A percentile compares a stretch with the other conserved stretches of the same genome.
Evolutionary conservation across 2,888 invertebrate species (phyloP).

Genomic region (Nemapogon koenigi): DNA sequence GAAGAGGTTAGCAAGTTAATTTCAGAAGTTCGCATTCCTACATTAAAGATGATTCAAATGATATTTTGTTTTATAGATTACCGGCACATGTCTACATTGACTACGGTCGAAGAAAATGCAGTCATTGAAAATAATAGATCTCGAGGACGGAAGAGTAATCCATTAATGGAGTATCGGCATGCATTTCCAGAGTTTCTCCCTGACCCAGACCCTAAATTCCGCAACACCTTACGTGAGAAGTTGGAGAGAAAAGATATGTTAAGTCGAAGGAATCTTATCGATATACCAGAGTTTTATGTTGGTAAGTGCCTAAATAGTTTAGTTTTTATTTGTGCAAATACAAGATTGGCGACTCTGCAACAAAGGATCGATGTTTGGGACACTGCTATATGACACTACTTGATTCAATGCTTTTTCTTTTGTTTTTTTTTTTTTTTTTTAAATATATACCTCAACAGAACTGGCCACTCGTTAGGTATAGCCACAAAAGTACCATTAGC

Average conservation of each 20-base stretch:
- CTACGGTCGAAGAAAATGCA: constrained; percentile 23
- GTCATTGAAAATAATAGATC: constrained; percentile 20
- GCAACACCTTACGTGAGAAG: constrained; percentile 85
- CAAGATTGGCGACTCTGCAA: too few species aligned
- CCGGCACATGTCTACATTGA: constrained; percentile 34
- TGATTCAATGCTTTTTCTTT: too few species aligned
- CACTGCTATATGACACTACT: too few species aligned
- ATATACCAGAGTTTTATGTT: constrained; percentile 98
- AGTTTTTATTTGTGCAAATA: background rate
- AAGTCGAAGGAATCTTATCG: constrained; percentile 76
- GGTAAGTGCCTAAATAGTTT: constrained; percentile 65
- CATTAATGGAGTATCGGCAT: constrained; percentile 67
- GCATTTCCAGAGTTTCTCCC: constrained; percentile 93
- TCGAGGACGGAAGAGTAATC: constrained; percentile 20
- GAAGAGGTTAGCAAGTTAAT: constrained; percentile 9
- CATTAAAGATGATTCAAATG: too few species aligned
- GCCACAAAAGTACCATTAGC: too few species aligned
- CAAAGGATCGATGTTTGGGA: too few species aligned
- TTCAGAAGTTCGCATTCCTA: too few species aligned
- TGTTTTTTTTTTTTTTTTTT: too few species aligned
- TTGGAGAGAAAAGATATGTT: constrained; percentile 94
- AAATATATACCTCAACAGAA: too few species aligned
- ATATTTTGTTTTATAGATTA: constrained; percentile 38
- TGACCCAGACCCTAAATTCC: constrained; percentile 76
- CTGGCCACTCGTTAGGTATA: too few species aligned